Percentiles rank a stretch among this genome's conserved stretches.
Conservation (phyloP, 2,797 vertebrate genomes). For the Pristis pectinata region DNA sequence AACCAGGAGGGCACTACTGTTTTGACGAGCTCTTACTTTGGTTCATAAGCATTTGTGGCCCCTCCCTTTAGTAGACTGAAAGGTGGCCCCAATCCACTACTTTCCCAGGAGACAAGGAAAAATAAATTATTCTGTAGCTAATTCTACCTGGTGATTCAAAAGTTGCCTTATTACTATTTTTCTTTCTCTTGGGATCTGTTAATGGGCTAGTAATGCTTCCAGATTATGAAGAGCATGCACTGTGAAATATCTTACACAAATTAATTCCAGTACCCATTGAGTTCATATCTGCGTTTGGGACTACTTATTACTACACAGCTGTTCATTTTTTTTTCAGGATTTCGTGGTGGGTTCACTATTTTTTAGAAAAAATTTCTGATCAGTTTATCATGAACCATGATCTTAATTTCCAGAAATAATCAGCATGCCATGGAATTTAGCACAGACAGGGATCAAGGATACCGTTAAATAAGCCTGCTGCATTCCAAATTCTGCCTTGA, state of each 20-base stretch:
- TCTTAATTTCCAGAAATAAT: neutral
- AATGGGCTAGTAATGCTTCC: neutral
- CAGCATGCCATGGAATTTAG: neutral
- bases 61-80: constrained; percentile 49
- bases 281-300: neutral
- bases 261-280: neutral
- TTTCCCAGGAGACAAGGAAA: constrained; percentile 52
- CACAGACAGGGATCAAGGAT: neutral
- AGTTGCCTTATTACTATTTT: constrained; percentile 43
- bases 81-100: constrained; percentile 57
- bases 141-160: constrained; percentile 58
- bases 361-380: neutral
- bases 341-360: neutral
- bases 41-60: constrained; percentile 49
- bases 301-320: neutral
- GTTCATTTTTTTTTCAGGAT: neutral
- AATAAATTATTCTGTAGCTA: constrained; percentile 45
- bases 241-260: neutral
- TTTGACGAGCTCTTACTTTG: constrained; percentile 60
- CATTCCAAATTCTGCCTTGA: neutral
- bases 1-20: constrained; percentile 50
- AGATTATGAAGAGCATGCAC: neutral
- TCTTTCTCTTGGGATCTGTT: neutral
- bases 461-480: neutral
- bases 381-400: neutral